phyloP scores from a whole-genome alignment of 2,888 invertebrate genomes.

The Drosophila nigricruria region DNA sequence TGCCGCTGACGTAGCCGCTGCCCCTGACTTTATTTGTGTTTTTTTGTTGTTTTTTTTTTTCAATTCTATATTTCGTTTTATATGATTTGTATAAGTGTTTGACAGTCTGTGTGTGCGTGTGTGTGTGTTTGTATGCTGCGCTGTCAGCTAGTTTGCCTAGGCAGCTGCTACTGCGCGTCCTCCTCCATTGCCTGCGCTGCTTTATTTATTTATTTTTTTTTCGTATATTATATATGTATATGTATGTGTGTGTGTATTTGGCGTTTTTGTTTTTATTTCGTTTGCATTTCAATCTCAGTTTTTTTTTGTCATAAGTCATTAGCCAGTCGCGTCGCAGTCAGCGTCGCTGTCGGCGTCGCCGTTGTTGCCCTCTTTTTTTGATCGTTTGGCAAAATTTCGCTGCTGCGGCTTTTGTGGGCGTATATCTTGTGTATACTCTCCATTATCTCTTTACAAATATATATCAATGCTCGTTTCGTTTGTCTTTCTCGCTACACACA shows the following conservation, averaged over 20 bases:
- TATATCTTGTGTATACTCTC: constrained; percentile 47
- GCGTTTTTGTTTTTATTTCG: constrained; percentile 35
- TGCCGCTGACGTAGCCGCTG: constrained; percentile 61
- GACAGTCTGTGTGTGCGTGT: background rate
- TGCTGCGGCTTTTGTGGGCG: constrained; percentile 70
- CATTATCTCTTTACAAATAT: constrained; percentile 60
- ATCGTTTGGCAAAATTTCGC: constrained; percentile 75
- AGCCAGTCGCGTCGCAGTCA: constrained; percentile 22
- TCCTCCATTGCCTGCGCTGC: constrained; percentile 12
- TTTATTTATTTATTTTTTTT: constrained; percentile 25
- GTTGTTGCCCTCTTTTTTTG: constrained; percentile 41
- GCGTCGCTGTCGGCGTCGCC: constrained; percentile 12
- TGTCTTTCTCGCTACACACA: constrained; percentile 35
- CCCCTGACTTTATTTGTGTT: constrained; percentile 77
- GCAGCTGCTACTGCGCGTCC: constrained; percentile 41
- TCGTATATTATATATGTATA: constrained; percentile 11
- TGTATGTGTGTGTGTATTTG: constrained; percentile 34
- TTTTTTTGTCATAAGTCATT: constrained; percentile 57
- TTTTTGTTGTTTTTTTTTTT: constrained; percentile 44
- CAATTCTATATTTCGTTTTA: constrained; percentile 72
- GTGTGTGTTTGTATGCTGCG: constrained; percentile 51
- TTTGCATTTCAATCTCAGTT: constrained; percentile 59
- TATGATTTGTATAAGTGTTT: constrained; percentile 37
- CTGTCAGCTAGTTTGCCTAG: constrained; percentile 53
- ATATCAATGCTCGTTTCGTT: constrained; percentile 64